Evolutionary conservation across 2,888 invertebrate genomes (phyloP).

Genomic region (Tipula lateralis): DNA sequence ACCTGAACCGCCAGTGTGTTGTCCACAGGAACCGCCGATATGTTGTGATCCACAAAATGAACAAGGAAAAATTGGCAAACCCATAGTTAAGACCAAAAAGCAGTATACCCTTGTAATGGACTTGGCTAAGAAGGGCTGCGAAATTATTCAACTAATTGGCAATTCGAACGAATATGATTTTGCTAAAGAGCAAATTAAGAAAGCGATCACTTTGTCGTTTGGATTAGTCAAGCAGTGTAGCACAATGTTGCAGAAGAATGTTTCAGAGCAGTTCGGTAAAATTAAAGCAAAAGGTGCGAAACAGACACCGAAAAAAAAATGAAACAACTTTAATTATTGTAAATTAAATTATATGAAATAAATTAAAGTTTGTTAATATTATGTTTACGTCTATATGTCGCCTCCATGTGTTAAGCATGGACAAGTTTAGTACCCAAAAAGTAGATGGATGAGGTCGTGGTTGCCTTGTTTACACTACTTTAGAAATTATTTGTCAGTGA

Average conservation of each 20-base stretch:
- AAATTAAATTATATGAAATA: too few relatives aligned
- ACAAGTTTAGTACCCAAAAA: too few relatives aligned
- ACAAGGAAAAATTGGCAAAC: background rate
- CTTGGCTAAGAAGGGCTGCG: background rate
- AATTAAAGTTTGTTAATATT: too few relatives aligned
- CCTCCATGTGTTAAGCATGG: too few relatives aligned
- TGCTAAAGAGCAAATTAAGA: background rate
- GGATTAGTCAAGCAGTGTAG: background rate
- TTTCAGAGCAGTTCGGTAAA: background rate
- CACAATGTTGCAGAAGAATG: background rate
- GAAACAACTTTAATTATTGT: too few relatives aligned
- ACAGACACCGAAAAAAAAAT: too few relatives aligned
- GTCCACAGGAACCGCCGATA: background rate
- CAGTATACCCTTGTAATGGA: background rate
- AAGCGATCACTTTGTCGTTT: background rate
- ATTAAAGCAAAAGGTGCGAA: background rate
- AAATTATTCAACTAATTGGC: background rate
- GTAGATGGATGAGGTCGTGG: too few relatives aligned
- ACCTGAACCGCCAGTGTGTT: background rate
- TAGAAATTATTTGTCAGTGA: too few relatives aligned
- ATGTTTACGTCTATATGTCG: too few relatives aligned
- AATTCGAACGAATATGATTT: background rate
- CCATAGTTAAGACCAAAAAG: background rate
- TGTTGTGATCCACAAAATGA: background rate
- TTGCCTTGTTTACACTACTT: too few relatives aligned